Evolutionary conservation across 2,113 vertebrate genomes (phyloP), one percentile per base, ranked within the genome.

Genomic region (Nanorana parkeri): DNA sequence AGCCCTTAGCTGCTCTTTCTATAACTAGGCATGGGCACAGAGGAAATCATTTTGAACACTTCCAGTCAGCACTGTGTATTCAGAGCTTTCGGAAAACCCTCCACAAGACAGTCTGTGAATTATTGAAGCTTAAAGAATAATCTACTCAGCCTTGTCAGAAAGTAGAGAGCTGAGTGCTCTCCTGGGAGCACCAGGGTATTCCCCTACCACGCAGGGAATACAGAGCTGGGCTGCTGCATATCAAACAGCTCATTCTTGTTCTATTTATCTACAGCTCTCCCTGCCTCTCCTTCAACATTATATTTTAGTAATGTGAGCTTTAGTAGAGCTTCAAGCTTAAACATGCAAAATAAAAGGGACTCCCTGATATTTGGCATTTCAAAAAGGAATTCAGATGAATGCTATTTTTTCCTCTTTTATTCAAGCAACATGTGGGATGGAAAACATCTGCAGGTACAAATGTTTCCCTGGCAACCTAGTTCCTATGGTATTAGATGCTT

Each of bases 41-140:
- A 60, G 61, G 28, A 36, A 75, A 67, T 68, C 29, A 58, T 58
- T 55, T 64, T 58, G 71, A 75, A 76, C 52, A 67, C 65, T 36
- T 67, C 63, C 61, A 60, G 32, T 68, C 71, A 83, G 63, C 63
- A 65, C 28, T 67, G 52, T 68, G 32, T 61, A 56, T 76, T 56
- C 51, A 47, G 1, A 66, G 69, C 51, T 82, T 66, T 75, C 20
- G 51, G 69, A 66, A 83, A 83, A 83, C 80, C 72, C 80, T 83
- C 21, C 26, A 64, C 63, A 82, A 47, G 63, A 58, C 80, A 67
- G 80, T 75, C 80, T 75, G 80, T 61, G 64, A 83, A 75, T 83
- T 83, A 83, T 75, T 83, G 80, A 83, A 76, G 80, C 80, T 68
- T 63, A 83, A 76, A 75, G 80, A 83, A 83, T 83, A 83, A 83